Conservation (phyloP, 2,888 invertebrate genomes). For the Galerucella pusilla region DNA sequence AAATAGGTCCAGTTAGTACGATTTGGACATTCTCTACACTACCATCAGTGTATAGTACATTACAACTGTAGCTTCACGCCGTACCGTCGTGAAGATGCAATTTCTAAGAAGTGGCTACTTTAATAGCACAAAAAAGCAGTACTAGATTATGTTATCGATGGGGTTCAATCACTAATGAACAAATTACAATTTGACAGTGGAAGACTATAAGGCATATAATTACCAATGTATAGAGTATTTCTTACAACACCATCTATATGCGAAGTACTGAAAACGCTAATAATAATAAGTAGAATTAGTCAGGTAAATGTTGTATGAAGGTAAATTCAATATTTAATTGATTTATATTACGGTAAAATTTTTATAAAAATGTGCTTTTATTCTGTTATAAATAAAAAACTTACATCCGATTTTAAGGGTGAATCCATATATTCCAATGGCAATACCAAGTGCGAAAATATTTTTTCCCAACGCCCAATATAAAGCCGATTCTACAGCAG, state of each 20-base stretch:
- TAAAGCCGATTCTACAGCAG: slow-evolving; percentile 61
- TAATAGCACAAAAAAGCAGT: neutral
- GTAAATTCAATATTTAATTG: neutral
- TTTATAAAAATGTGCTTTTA: too few species aligned
- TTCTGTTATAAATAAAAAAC: slow-evolving; percentile 15
- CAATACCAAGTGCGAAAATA: slow-evolving; percentile 60
- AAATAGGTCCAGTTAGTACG: neutral
- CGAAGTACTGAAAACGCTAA: neutral
- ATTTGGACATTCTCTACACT: too few species aligned
- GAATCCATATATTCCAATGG: slow-evolving; percentile 52
- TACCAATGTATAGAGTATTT: neutral
- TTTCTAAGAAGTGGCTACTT: neutral
- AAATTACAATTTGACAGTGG: neutral
- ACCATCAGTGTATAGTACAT: neutral
- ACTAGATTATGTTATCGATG: neutral
- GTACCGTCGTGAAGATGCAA: neutral
- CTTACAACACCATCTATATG: slow-evolving; percentile 1
- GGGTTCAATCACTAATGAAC: slow-evolving; percentile 18
- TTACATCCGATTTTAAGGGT: slow-evolving; percentile 53
- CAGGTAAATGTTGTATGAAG: neutral
- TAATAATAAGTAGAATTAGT: neutral
- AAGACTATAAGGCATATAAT: slow-evolving; percentile 1
- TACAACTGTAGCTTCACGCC: neutral
- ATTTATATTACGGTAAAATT: neutral
- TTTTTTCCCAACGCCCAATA: slow-evolving; percentile 64